phyloP scores from a whole-genome alignment of 2,888 invertebrate genomes.

The Patella caerulea region DNA sequence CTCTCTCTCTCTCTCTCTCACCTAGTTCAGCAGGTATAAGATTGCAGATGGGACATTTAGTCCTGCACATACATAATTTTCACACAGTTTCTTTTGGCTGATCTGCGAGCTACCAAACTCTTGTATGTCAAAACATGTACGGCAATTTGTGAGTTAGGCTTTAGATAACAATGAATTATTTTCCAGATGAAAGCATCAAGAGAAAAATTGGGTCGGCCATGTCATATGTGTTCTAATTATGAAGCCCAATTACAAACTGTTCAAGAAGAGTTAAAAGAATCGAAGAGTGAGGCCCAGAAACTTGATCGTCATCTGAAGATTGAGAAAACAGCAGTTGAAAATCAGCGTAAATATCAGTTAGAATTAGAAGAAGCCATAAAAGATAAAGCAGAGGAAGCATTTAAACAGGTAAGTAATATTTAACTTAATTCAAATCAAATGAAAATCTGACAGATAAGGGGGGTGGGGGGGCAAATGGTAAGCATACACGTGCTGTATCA shows the following conservation, averaged over 20 bases:
- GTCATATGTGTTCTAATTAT: constrained; percentile 91
- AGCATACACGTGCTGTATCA: no score
- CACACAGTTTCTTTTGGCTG: no score
- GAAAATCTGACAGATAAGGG: no score
- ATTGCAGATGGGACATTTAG: no score
- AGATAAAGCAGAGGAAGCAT: constrained; percentile 58
- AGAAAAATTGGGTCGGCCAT: constrained; percentile 73
- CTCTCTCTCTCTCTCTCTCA: background rate
- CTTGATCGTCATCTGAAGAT: constrained; percentile 67
- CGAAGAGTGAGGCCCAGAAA: constrained; percentile 50
- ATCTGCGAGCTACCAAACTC: no score
- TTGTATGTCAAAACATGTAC: no score
- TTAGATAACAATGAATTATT: background rate
- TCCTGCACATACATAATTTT: no score
- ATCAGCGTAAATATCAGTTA: constrained; percentile 73
- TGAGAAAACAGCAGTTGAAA: constrained; percentile 68
- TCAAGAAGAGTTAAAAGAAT: constrained; percentile 74
- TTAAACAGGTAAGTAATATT: constrained; percentile 55
- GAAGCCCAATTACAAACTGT: constrained; percentile 86
- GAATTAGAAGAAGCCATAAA: constrained; percentile 78
- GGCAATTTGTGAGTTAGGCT: no score
- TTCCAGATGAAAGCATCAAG: constrained; percentile 67
- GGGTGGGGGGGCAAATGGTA: background rate
- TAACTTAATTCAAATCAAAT: no score
- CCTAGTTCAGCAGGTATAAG: no score